These are phyloP conservation scores for Lontra canadensis DNA, from an alignment of 2,113 vertebrate species.

Conservation along the genomic window DNA sequence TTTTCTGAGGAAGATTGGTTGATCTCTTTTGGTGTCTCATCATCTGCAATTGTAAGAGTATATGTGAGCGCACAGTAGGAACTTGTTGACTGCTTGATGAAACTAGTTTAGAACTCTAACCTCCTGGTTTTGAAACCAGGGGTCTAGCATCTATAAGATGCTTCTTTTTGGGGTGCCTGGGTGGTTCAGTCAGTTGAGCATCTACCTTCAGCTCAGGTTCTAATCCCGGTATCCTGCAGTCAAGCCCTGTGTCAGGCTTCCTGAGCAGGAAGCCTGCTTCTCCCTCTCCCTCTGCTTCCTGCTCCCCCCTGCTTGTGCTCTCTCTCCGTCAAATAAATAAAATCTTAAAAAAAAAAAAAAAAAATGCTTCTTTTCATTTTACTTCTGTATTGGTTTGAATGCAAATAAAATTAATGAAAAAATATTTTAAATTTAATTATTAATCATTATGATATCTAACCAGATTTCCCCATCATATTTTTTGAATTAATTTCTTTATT, in stretches of 20 bases:
- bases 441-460: conserved; percentile 17
- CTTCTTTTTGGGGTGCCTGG: not conserved
- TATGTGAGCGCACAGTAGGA: not conserved
- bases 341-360: too few species aligned
- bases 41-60: not conserved
- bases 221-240: too few species aligned
- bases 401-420: conserved; percentile 36
- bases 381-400: not conserved
- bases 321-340: too few species aligned
- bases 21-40: not conserved
- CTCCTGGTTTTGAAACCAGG: conserved; percentile 15
- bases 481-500: too few species aligned
- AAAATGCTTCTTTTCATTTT: not conserved
- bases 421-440: not conserved
- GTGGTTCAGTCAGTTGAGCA: not conserved
- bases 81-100: not conserved
- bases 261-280: too few species aligned
- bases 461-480: not conserved
- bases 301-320: too few species aligned
- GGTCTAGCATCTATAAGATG: not conserved
- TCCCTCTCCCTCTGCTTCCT: too few species aligned
- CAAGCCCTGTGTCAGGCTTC: too few species aligned
- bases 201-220: not conserved
- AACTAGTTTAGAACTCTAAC: not conserved
- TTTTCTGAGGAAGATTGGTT: not conserved